These are phyloP conservation scores for Cyclina sinensis DNA, from an alignment of 1,140 invertebrate species.

Conservation along the genomic window DNA sequence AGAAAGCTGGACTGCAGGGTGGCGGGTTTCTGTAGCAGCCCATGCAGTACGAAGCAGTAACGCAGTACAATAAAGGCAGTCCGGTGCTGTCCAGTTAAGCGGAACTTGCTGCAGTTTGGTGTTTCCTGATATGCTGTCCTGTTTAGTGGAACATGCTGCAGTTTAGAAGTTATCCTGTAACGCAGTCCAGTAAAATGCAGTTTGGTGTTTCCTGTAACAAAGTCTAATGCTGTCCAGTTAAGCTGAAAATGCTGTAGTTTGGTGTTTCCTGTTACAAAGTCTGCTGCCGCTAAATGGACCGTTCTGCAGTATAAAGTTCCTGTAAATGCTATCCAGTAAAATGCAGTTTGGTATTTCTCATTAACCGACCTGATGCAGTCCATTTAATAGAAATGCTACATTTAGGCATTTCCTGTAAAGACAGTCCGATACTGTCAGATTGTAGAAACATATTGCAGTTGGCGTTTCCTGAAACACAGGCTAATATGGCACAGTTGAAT, in stretches of 20 bases:
- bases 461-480: too few species aligned
- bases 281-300: too few species aligned
- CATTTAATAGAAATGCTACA: too few species aligned
- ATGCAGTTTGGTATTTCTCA: too few species aligned
- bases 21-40: constrained; percentile 49
- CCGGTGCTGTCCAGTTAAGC: constrained; percentile 26
- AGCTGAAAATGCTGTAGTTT: constrained; percentile 6
- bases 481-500: too few species aligned
- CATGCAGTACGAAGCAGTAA: constrained; percentile 46
- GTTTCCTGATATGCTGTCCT: constrained; percentile 36
- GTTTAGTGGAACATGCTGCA: constrained; percentile 9
- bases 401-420: too few species aligned
- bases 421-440: too few species aligned
- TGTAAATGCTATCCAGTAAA: too few species aligned
- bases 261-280: not conserved
- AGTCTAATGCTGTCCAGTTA: constrained; percentile 7
- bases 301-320: too few species aligned
- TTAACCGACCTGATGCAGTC: too few species aligned
- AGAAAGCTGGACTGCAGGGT: constrained; percentile 61
- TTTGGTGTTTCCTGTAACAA: constrained; percentile 10
- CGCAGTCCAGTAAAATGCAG: constrained; percentile 8
- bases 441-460: too few species aligned
- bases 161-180: not conserved
- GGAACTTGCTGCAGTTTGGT: constrained; percentile 35
- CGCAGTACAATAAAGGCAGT: constrained; percentile 50